A percentile compares a stretch with the other conserved stretches of the same genome.
These are phyloP conservation scores for Hafferia zeledoni DNA, from an alignment of 2,797 vertebrate genomes.

Conservation along the genomic window DNA sequence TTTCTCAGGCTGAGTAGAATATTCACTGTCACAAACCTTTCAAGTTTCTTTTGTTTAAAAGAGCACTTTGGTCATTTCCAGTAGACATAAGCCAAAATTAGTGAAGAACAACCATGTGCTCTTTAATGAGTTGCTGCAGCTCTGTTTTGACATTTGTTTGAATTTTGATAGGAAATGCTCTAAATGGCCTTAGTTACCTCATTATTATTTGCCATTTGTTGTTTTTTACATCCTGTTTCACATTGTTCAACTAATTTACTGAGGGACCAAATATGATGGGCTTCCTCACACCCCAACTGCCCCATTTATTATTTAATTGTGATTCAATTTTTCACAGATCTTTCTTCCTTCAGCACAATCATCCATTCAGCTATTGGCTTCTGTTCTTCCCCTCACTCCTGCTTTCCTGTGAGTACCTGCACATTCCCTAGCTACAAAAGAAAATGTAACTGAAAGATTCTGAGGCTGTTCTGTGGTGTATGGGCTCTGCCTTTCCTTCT, in stretches of 20 bases:
- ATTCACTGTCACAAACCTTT: background rate
- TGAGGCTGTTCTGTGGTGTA: background rate
- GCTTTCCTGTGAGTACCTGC: background rate
- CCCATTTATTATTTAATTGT: background rate
- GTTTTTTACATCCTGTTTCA: background rate
- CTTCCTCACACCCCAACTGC: background rate
- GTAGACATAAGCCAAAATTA: background rate
- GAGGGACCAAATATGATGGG: background rate
- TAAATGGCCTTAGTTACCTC: background rate
- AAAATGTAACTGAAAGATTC: background rate
- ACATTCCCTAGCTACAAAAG: background rate
- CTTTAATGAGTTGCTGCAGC: background rate
- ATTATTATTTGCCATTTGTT: background rate
- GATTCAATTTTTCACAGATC: background rate
- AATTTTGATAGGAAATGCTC: background rate
- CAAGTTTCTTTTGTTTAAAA: background rate
- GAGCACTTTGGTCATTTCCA: conserved; percentile 2
- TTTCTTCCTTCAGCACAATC: background rate
- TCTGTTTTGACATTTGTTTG: background rate
- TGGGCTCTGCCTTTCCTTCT: background rate
- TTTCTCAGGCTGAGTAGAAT: background rate
- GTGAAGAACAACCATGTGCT: background rate
- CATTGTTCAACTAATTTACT: background rate
- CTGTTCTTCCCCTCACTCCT: background rate
- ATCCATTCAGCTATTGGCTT: background rate